Evolutionary conservation across 2,113 vertebrate species (phyloP).

Genomic region (Tragelaphus scriptus): DNA sequence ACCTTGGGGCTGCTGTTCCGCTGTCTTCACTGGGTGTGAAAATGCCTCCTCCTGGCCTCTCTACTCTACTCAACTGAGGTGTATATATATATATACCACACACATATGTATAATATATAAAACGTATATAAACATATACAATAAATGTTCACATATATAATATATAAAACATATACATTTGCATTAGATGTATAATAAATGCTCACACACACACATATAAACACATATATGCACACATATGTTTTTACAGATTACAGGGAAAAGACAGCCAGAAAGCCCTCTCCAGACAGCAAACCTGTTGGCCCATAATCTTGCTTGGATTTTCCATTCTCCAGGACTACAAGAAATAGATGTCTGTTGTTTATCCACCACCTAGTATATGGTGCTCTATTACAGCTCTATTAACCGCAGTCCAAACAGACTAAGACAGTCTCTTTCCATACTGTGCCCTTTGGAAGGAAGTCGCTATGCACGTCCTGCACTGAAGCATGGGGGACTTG

Average conservation of each 20-base stretch:
- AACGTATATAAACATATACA: too few species aligned
- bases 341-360: background rate
- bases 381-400: background rate
- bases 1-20: fast-evolving
- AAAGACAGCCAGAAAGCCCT: background rate
- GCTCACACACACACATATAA: background rate
- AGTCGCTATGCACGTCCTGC: too few species aligned
- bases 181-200: too few species aligned
- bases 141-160: too few species aligned
- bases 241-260: background rate
- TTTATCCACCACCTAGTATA: fast-evolving
- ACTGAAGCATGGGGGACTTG: background rate
- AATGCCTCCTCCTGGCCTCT: background rate
- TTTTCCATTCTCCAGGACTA: background rate
- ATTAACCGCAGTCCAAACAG: fast-evolving
- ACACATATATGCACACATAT: background rate
- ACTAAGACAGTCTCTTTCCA: background rate
- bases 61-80: background rate
- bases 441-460: background rate
- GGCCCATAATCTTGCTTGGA: background rate
- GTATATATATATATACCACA: background rate
- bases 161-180: too few species aligned
- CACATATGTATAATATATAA: too few species aligned
- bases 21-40: background rate
- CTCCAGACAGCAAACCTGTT: background rate